Evolutionary conservation across 30 jellyfish, hydroid and myxozoan genomes (phyloP).

Genomic region (Pseudorhiza aurosa): DNA sequence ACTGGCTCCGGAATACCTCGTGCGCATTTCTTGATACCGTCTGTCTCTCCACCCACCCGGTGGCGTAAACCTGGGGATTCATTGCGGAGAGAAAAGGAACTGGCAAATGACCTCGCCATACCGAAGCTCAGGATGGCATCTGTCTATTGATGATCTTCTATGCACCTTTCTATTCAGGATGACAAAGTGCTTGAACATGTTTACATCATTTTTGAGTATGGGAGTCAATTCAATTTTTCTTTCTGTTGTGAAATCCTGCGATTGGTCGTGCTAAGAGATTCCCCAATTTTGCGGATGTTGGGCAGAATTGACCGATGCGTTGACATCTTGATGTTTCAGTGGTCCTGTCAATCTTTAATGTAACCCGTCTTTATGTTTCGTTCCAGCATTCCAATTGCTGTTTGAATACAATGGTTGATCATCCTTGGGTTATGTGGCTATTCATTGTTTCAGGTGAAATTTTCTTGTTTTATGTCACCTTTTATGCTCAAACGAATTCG

Average conservation of each 20-base stretch:
- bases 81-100: no score
- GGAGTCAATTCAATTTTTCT: neutral
- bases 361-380: neutral
- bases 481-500: no score
- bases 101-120: no score
- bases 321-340: neutral
- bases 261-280: neutral
- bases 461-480: neutral
- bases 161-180: no score
- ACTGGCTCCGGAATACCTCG: no score
- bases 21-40: no score
- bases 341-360: neutral
- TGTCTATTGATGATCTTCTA: no score
- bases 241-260: neutral
- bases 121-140: no score
- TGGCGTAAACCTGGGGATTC: no score
- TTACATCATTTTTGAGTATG: no score
- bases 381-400: slow-evolving; percentile 62
- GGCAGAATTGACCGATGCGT: neutral
- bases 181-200: no score
- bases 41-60: no score
- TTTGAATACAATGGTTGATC: neutral
- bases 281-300: neutral
- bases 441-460: slow-evolving; percentile 51
- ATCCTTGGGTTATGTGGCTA: slow-evolving; percentile 77